phyloP scores from a whole-genome alignment of 2,797 vertebrate genomes.

The Gouania willdenowi region DNA sequence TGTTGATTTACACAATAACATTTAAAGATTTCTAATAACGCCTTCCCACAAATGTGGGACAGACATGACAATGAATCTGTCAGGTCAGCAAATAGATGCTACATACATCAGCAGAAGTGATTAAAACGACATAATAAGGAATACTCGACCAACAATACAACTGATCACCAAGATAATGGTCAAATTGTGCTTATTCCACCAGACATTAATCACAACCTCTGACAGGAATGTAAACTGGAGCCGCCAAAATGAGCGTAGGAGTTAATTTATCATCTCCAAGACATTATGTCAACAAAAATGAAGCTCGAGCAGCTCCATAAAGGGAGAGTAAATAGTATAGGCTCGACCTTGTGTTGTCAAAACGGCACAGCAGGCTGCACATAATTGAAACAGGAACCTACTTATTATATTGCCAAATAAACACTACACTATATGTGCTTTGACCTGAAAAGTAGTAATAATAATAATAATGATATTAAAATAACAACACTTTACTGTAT shows the following conservation, averaged over 20 bases:
- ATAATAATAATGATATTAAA: no score
- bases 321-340: background rate
- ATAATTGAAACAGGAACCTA: no score
- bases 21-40: background rate
- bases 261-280: background rate
- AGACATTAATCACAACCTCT: background rate
- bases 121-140: no score
- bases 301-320: background rate
- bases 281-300: background rate
- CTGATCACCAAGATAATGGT: background rate
- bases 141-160: background rate
- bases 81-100: background rate
- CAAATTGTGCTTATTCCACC: background rate
- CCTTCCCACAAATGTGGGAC: constrained; percentile 7
- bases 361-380: no score
- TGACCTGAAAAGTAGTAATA: no score
- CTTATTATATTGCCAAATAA: no score
- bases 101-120: background rate
- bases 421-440: no score
- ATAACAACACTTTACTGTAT: no score
- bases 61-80: background rate
- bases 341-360: no score
- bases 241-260: background rate
- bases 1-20: constrained; percentile 1
- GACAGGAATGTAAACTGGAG: background rate